Evolutionary conservation across 2,113 vertebrate genomes (phyloP).

Genomic region (Marmota monax): DNA sequence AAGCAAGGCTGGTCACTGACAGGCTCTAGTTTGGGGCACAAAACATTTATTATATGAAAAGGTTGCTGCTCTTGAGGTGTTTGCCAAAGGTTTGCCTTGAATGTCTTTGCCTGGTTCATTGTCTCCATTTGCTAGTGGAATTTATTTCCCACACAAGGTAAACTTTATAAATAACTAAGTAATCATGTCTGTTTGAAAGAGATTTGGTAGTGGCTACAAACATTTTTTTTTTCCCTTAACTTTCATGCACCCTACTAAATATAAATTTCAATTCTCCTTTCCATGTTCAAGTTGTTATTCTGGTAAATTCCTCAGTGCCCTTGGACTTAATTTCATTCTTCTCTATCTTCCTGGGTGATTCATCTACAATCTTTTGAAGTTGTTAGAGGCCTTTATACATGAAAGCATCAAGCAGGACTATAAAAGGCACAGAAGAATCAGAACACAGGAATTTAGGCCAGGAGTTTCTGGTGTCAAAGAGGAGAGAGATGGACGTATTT

Average conservation of each 20-base stretch:
- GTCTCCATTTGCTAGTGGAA: not conserved
- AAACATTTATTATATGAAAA: not conserved
- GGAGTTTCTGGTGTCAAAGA: not conserved
- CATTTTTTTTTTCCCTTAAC: not conserved
- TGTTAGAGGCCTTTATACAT: not conserved
- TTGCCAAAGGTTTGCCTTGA: not conserved
- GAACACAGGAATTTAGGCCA: not conserved
- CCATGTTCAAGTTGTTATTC: not conserved
- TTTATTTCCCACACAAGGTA: not conserved
- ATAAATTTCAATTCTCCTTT: not conserved
- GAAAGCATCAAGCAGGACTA: not conserved
- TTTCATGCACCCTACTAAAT: not conserved
- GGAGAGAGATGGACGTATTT: not conserved
- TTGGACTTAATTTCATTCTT: slow-evolving; percentile 2
- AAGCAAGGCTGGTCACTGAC: not conserved
- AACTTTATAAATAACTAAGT: not conserved
- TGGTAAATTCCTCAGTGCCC: not conserved
- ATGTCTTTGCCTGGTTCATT: not conserved
- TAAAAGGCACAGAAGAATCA: not conserved
- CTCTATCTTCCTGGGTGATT: slow-evolving; percentile 41
- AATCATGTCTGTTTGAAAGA: not conserved
- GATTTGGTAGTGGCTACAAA: not conserved
- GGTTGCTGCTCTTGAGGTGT: not conserved
- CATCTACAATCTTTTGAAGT: slow-evolving; percentile 53
- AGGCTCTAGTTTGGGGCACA: not conserved